Evolutionary conservation across 1,140 invertebrate species (phyloP).

Genomic region (Capitella teleta): DNA sequence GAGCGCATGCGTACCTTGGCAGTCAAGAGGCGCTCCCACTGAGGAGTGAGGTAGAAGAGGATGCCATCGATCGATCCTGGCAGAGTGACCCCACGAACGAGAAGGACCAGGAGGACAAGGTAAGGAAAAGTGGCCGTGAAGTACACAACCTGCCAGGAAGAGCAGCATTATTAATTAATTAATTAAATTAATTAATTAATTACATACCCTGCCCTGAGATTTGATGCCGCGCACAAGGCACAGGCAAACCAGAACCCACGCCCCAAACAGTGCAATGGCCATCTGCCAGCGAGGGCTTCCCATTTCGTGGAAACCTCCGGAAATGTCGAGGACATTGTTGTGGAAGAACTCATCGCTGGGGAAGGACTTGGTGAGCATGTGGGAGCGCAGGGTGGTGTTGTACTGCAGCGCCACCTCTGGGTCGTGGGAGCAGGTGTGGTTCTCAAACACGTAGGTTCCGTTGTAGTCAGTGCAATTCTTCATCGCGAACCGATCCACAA

Average conservation of each 20-base stretch:
- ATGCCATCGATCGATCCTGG: too few species aligned
- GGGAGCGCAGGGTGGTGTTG: not conserved
- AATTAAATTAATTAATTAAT: too few species aligned
- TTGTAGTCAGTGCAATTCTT: conserved; percentile 3
- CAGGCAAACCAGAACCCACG: conserved; percentile 32
- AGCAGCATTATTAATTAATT: too few species aligned
- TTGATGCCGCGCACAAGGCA: conserved; percentile 34
- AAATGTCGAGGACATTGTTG: conserved; percentile 16
- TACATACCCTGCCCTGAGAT: conserved; percentile 35
- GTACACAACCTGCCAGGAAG: too few species aligned
- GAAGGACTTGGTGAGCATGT: conserved; percentile 31
- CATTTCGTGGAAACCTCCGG: conserved; percentile 63
- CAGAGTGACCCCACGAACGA: too few species aligned
- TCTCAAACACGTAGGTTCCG: not conserved
- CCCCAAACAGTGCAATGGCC: conserved; percentile 22
- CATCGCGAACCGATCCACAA: not conserved
- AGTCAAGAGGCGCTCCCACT: too few species aligned
- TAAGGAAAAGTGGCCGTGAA: too few species aligned
- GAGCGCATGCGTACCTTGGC: too few species aligned
- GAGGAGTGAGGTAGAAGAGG: too few species aligned
- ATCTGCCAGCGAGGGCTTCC: conserved; percentile 57
- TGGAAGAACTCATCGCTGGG: conserved; percentile 17
- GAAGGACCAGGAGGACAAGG: too few species aligned
- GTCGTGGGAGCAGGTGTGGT: conserved; percentile 4
- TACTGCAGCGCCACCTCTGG: not conserved